Evolutionary conservation across 2,113 vertebrate genomes (phyloP), one percentile per base, ranked within the genome.

Genomic region (Rhinogobius similis): DNA sequence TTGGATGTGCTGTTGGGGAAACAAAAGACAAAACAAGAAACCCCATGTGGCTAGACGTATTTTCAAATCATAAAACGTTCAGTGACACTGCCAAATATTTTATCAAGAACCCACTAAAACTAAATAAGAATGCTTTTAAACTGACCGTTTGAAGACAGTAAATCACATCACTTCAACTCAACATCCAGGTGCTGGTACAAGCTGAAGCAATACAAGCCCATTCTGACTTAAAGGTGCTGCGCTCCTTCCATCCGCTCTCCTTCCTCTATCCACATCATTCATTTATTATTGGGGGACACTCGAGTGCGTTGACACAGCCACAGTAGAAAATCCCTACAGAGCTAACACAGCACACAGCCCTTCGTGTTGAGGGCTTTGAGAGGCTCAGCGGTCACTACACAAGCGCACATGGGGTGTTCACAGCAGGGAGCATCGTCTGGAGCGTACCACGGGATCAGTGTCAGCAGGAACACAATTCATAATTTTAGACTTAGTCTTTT

Each of bases 381-480:
- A 29, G 8, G 26, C 26, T 59, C 27, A 16, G 26, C 27, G 56
- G 26, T 59, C 27, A 32, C 26, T 32, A 27, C 18, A 59, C 56
- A 59, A 59, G 56, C 27, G 9, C 55, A 32, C 56, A 59, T n/a
- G 56, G 56, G 14, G 56, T 6, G 27, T 29, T 13, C 27, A n/a
- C 56, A 32, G 27, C 56, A 10, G 56, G 56, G 27, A 32, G 27
- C 16, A 20, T 20, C 27, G 14, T 59, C 56, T 59, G 27, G 27
- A 59, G 14, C 27, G 10, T 8, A 29, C 16, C 4, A 29, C 26
- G 18, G 56, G 26, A 29, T 59, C 26, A 32, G 26, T 32, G 56
- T 59, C 56, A 59, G 56, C 56, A 59, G 14, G 32, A 59, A 59
- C 26, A 18, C 10, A 18, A 29, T 59, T 59, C 56, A 59, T n/a